Evolutionary conservation across 2,797 vertebrate genomes (phyloP).

Genomic region (Phataginus tetradactyla): DNA sequence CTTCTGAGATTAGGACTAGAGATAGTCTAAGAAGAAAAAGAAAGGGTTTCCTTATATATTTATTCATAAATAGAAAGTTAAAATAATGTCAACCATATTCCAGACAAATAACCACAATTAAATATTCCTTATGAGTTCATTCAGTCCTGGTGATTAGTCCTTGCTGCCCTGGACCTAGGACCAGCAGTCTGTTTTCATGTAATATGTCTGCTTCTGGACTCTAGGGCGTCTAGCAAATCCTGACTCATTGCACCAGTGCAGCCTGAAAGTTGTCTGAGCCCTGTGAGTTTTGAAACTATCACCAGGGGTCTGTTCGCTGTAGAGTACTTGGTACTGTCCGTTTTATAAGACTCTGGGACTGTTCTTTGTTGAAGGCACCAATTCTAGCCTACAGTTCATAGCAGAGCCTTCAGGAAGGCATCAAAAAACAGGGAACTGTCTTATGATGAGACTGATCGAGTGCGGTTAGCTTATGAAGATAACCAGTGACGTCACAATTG

Average conservation of each 20-base stretch:
- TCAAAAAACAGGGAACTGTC: background rate
- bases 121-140: background rate
- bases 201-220: background rate
- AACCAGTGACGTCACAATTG: background rate
- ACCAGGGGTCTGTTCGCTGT: background rate
- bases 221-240: background rate
- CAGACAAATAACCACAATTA: background rate
- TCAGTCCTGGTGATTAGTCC: background rate
- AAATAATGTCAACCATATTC: background rate
- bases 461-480: background rate
- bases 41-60: background rate
- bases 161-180: background rate
- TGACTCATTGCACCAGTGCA: background rate
- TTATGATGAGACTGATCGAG: background rate
- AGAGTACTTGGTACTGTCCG: background rate
- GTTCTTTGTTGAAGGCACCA: background rate
- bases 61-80: background rate
- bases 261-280: background rate
- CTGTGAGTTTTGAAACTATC: background rate
- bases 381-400: background rate
- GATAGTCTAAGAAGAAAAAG: background rate
- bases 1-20: background rate
- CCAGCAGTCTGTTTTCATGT: background rate
- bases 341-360: background rate
- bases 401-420: background rate